Evolutionary conservation across 2,888 invertebrate species (phyloP), one percentile per base, ranked within the genome.

Genomic region (Ichneumoninae sp.): DNA sequence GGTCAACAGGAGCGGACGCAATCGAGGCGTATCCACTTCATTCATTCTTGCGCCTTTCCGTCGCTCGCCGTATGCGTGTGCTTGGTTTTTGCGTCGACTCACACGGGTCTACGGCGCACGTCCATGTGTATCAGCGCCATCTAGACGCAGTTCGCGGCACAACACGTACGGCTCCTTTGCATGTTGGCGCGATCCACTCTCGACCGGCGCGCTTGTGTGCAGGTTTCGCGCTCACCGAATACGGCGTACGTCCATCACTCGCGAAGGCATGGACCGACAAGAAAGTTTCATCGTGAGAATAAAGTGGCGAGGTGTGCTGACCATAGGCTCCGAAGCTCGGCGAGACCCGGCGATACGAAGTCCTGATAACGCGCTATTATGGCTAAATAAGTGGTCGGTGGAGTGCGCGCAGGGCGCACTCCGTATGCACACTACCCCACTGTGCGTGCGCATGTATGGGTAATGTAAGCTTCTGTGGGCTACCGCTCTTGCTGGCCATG

Each of bases 321-420:
- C 66, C 50, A 22, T 47, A n/a, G 57, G 54, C 60, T 69, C 63
- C 74, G 60, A 36, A 50, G 73, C 74, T 81, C 47, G n/a, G 33
- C 16, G 40, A 40, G 33, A 40, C 71, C 68, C 82, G 52, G 77
- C 63, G 88, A 90, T 90, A 86, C 74, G 70, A 86, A 86, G 82
- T 81, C 82, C 83, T 86, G 90, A 90, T 91, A 90, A 89, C 85
- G 81, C 74, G 77, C 80, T 84, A 90, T 91, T 89, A 90, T 86
- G 86, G 84, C 88, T 87, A 88, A 90, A 89, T 88, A 88, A 89
- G 87, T 73, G 78, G 75, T 87, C 65, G 75, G 52, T 54, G 78
- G 74, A 33, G 63, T 69, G 75, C 65, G 54, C 77, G 75, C 83
- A 50, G 54, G 40, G 69, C 57, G 74, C 26, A 73, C 68, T 81